A percentile compares a stretch with the other conserved stretches of the same genome.
These are phyloP conservation scores for Sarcophaga subvicina DNA, from an alignment of 2,888 invertebrate genomes.

Conservation along the genomic window DNA sequence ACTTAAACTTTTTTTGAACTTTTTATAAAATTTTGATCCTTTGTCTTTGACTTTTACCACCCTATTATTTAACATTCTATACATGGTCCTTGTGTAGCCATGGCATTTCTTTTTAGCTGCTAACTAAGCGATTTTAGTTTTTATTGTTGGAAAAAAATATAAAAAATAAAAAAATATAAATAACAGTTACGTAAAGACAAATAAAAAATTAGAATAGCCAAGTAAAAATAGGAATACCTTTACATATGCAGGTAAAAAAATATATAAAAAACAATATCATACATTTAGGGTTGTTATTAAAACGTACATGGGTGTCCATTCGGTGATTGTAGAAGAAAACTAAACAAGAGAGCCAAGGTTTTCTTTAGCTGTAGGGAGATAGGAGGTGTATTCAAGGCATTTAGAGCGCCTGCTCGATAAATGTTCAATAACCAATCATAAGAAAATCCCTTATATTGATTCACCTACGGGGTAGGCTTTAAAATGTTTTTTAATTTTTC, in stretches of 20 bases:
- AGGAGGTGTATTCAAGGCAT: not conserved
- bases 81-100: constrained; percentile 21
- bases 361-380: not conserved
- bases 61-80: constrained; percentile 16
- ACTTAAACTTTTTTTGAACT: not conserved
- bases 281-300: not conserved
- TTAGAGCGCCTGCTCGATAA: constrained; percentile 67
- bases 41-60: not conserved
- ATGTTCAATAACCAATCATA: constrained; percentile 68
- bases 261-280: not conserved
- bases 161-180: constrained; percentile 45
- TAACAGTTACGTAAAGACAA: constrained; percentile 51
- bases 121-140: constrained; percentile 60
- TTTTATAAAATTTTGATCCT: no score
- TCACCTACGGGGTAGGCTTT: constrained; percentile 9
- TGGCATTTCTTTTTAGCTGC: constrained; percentile 47
- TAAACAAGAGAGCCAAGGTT: not conserved
- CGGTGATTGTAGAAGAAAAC: not conserved
- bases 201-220: constrained; percentile 49
- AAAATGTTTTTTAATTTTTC: not conserved
- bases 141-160: constrained; percentile 11
- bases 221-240: constrained; percentile 27
- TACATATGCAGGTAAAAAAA: constrained; percentile 5
- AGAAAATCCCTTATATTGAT: constrained; percentile 23
- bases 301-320: not conserved